Evolutionary conservation across 2,797 vertebrate genomes (phyloP), one percentile per base, ranked within the genome.

Genomic region (Aplochiton taeniatus): DNA sequence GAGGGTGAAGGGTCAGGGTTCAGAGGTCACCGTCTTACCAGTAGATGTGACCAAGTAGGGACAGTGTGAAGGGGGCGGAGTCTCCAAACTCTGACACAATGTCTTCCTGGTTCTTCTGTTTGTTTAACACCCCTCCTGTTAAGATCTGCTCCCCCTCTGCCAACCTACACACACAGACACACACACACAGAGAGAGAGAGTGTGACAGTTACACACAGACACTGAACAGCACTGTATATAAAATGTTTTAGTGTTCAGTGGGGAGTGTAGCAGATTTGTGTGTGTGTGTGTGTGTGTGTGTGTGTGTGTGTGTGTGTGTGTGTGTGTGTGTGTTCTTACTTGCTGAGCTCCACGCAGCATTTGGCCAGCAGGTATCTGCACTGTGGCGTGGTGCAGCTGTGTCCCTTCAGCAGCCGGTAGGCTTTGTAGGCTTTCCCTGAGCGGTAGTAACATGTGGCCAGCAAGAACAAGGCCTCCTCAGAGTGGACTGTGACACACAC

Each of bases 371-470:
- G 94, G 88, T 96, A 98, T 93, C 96, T 96, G 86, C 97, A 97
- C 58, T 98, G 97, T 0, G 96, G 95, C 2, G 95, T 96, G 70
- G 95, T 95, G 84, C 95, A 98, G 89, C 95, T 98, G 89, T 99
- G 97, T 63, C 95, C 94, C 91, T 98, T 99, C 69, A 99, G 92
- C 62, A 99, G 94, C 74, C 95, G 91, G 85, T 98, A 98, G 4
- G 97, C 97, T 90, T 98, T 98, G 72, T 98, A 99, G 0, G 96
- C 93, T 86, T 98, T 99, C 85, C 97, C 97, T 72, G 97, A 99
- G 89, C 97, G 95, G 84, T 98, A 97, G 77, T 98, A 98, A 87
- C 97, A 98, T 1, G 97, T 98, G 45, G 97, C 96, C 90, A 98
- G 75, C 76, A 98, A 92, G 88, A 98, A 98, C 76, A 97, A 93